phyloP scores from a whole-genome alignment of 1,140 invertebrate species.

The Drosophila equinoxialis region DNA sequence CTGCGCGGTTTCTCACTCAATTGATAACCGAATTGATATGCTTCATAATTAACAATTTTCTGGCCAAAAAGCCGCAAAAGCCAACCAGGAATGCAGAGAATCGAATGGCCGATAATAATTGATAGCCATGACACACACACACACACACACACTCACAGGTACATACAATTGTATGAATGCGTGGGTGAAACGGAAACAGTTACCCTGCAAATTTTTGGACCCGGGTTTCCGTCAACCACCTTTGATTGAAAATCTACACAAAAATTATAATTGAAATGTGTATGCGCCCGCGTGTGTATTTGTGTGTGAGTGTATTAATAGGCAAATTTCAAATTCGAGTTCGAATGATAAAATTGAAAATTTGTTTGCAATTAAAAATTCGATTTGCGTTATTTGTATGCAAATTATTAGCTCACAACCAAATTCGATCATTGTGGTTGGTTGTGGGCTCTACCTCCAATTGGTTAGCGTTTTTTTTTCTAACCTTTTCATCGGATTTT shows the following conservation, averaged over 20 bases:
- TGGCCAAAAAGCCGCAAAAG: conserved; percentile 20
- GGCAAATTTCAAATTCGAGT: background rate
- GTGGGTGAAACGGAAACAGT: background rate
- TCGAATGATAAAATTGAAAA: conserved; percentile 45
- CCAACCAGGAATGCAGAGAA: conserved; percentile 12
- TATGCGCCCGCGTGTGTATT: background rate
- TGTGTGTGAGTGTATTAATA: background rate
- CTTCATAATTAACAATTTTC: conserved; percentile 47
- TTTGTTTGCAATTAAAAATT: conserved; percentile 58
- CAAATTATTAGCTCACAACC: conserved; percentile 31
- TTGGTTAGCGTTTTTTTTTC: background rate
- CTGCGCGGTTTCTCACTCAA: conserved; percentile 51
- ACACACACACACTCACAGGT: background rate
- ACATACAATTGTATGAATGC: background rate
- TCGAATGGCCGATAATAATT: conserved; percentile 17
- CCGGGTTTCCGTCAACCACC: background rate
- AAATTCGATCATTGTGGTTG: background rate
- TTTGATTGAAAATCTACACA: conserved; percentile 15
- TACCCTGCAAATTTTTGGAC: background rate
- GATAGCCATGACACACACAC: background rate
- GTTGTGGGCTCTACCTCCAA: background rate
- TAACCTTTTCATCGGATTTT: conserved; percentile 25
- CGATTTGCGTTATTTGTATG: conserved; percentile 53
- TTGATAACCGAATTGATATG: conserved; percentile 45
- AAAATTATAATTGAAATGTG: conserved; percentile 16